phyloP scores from a whole-genome alignment of 2,797 vertebrate species.

The Rachycentron canadum region DNA sequence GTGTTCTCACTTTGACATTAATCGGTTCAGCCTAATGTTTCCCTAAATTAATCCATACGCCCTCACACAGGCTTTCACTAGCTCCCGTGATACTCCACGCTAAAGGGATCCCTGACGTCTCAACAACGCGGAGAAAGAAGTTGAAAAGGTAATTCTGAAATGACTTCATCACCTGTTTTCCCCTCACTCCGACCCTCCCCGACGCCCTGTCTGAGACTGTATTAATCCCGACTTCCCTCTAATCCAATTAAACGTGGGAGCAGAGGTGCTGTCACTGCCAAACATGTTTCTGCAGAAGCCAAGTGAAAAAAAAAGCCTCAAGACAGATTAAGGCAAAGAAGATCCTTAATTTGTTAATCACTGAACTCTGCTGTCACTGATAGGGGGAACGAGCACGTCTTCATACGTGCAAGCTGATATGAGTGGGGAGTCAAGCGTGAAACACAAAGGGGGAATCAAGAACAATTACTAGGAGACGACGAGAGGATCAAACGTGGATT shows the following conservation, averaged over 20 bases:
- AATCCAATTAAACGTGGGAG: constrained; percentile 82
- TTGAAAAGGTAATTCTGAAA: constrained; percentile 65
- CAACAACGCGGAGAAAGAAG: constrained; percentile 39
- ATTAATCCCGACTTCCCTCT: constrained; percentile 78
- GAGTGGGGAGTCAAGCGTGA: constrained; percentile 73
- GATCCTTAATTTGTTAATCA: constrained; percentile 84
- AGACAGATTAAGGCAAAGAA: constrained; percentile 81
- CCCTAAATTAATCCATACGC: constrained; percentile 60
- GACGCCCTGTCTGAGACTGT: constrained; percentile 38
- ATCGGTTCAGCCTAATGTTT: constrained; percentile 72
- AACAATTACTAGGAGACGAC: constrained; percentile 73
- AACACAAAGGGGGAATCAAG: constrained; percentile 82
- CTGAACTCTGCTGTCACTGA: constrained; percentile 75
- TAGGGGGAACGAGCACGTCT: constrained; percentile 67
- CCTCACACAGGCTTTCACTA: constrained; percentile 48
- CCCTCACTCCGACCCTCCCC: constrained; percentile 19
- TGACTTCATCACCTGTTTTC: constrained; percentile 77
- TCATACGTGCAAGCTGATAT: constrained; percentile 59
- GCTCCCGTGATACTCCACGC: constrained; percentile 56
- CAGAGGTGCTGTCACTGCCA: constrained; percentile 78
- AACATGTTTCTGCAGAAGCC: constrained; percentile 75
- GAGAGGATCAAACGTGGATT: constrained; percentile 73
- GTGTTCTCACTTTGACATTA: constrained; percentile 61
- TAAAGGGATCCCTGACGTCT: constrained; percentile 62
- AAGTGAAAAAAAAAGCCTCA: constrained; percentile 63